Conservation (phyloP, 2,888 invertebrate genomes). For the Sesia bembeciformis region DNA sequence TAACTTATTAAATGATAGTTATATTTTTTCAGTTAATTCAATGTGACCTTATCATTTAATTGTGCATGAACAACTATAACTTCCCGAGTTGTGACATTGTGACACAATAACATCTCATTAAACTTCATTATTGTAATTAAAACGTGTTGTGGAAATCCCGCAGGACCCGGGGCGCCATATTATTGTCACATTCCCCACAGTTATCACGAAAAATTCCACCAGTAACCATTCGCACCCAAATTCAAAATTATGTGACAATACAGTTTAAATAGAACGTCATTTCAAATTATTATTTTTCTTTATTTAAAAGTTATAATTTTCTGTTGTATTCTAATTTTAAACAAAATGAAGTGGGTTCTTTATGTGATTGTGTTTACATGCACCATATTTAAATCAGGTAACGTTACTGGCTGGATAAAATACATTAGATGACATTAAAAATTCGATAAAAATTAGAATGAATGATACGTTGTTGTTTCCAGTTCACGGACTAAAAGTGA, state of each 20-base stretch:
- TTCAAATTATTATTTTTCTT: background rate
- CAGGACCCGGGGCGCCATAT: background rate
- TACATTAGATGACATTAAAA: background rate
- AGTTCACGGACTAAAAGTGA: conserved; percentile 12
- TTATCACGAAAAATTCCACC: background rate
- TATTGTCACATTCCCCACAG: background rate
- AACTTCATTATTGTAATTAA: background rate
- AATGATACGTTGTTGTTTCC: background rate
- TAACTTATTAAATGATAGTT: no score
- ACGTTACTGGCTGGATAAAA: background rate
- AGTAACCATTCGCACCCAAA: no score
- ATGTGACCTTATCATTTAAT: background rate
- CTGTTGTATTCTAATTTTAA: background rate
- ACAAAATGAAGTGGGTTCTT: conserved; percentile 47
- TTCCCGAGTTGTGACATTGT: background rate
- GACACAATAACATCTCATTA: background rate
- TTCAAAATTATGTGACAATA: no score
- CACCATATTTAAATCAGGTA: conserved; percentile 49
- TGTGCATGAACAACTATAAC: background rate
- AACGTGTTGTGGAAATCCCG: background rate
- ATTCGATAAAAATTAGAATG: no score
- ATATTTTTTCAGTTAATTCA: no score
- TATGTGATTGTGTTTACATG: conserved; percentile 42
- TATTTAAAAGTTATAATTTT: background rate
- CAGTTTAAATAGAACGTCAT: background rate